phyloP scores from a whole-genome alignment of 2,888 invertebrate genomes.

The Apodemia duryi region DNA sequence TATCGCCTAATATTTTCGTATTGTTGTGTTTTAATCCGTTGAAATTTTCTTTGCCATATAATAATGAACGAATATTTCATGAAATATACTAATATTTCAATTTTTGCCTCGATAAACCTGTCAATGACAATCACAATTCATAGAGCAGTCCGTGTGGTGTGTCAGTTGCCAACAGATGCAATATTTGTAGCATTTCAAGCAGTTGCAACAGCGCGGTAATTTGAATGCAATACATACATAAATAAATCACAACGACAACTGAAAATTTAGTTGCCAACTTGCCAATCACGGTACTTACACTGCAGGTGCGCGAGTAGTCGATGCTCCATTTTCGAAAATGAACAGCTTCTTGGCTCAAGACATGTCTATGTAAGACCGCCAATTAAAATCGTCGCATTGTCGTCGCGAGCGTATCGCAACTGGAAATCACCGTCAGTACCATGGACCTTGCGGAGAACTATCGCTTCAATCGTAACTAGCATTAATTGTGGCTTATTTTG shows the following conservation, averaged over 20 bases:
- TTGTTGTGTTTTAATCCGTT: background rate
- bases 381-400: constrained; percentile 57
- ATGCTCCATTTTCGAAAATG: constrained; percentile 38
- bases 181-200: constrained; percentile 16
- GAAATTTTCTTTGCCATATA: background rate
- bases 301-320: constrained; percentile 39
- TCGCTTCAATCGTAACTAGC: constrained; percentile 42
- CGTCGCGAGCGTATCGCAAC: constrained; percentile 38
- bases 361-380: constrained; percentile 44
- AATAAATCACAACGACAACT: constrained; percentile 35
- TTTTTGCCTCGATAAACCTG: background rate
- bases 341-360: constrained; percentile 35
- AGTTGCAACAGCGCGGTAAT: constrained; percentile 25
- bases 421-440: constrained; percentile 30
- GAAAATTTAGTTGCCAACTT: constrained; percentile 36
- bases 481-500: constrained; percentile 58
- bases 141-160: background rate
- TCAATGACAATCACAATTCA: constrained; percentile 1
- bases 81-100: background rate
- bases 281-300: constrained; percentile 32
- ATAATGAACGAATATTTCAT: background rate
- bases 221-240: constrained; percentile 24
- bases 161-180: constrained; percentile 8
- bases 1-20: too few relatives aligned
- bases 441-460: constrained; percentile 30